These are phyloP conservation scores for Pissodes strobi DNA, from an alignment of 1,140 invertebrate species.

Conservation along the genomic window DNA sequence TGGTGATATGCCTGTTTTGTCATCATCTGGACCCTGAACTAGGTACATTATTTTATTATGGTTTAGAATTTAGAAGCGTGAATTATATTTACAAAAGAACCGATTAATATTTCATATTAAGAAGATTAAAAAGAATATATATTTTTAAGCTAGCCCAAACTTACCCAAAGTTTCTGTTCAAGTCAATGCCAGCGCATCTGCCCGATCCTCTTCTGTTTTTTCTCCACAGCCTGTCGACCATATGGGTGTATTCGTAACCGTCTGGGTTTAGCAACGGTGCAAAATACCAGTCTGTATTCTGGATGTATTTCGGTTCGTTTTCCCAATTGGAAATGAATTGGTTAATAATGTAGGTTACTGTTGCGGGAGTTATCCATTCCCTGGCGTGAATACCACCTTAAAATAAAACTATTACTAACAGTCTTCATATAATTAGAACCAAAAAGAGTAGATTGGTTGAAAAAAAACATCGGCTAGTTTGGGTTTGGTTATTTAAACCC, in stretches of 20 bases:
- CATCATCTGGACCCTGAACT: no score
- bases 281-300: slow-evolving; percentile 82
- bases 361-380: slow-evolving; percentile 90
- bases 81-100: no score
- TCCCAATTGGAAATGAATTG: slow-evolving; percentile 76
- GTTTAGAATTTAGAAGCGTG: no score
- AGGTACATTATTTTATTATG: no score
- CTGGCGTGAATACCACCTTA: slow-evolving; percentile 81
- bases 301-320: slow-evolving; percentile 68
- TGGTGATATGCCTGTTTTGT: no score
- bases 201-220: slow-evolving; percentile 72
- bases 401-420: neutral
- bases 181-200: slow-evolving; percentile 74
- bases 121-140: no score
- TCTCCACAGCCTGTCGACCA: slow-evolving; percentile 76
- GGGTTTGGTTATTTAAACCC: no score
- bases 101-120: no score
- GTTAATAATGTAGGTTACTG: slow-evolving; percentile 80
- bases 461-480: no score
- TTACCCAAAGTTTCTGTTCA: slow-evolving; percentile 79
- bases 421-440: no score
- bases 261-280: slow-evolving; percentile 83
- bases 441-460: no score
- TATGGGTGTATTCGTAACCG: slow-evolving; percentile 84
- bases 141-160: no score